Evolutionary conservation across 2,797 vertebrate species (phyloP), one percentile per base, ranked within the genome.

Genomic region (Orientallactaga sibirica): DNA sequence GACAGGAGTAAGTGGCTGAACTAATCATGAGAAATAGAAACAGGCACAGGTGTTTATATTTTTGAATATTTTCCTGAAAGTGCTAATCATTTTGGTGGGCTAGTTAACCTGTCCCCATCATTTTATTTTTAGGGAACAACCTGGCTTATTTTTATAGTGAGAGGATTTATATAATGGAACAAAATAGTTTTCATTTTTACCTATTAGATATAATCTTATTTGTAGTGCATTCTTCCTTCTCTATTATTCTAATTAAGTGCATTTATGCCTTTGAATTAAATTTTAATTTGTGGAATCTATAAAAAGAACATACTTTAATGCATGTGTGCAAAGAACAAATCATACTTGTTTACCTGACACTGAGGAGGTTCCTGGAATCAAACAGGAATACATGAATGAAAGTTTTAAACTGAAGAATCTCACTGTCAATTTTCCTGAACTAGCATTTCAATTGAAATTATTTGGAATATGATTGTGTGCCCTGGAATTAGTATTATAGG

Each of bases 221-320:
- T 84, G 66, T 6, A 73, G 37, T 67, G 5, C 3, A 83, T 90
- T 82, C 25, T 77, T 84, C 88, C 27, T 91, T 91, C 55, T 91
- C 11, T 58, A 81, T 82, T 80, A 79, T 62, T 77, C 48, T 92
- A 86, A 78, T 84, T 93, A 96, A 84, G 4, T 37, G 1, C 22
- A 61, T 83, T 86, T 90, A 33, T 79, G 11, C 7, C 29, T 89
- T 22, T 6, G 82, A 94, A 91, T 77, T 84, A 84, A 89, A 52
- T 37, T 27, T 86, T 81, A 87, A 88, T 82, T 88, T 87, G 43
- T 87, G 58, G 24, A 83, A 75, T 11, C 29, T 91, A 55, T 95
- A 80, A 83, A 86, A 81, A 85, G 66, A 82, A 55, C n/a, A 24
- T 74, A 84, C 62, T 41, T 84, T 92, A 76, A 58, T 58, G 91